These are phyloP conservation scores for Epinephelus cyanopodus DNA, from an alignment of 2,113 vertebrate species.

Conservation along the genomic window DNA sequence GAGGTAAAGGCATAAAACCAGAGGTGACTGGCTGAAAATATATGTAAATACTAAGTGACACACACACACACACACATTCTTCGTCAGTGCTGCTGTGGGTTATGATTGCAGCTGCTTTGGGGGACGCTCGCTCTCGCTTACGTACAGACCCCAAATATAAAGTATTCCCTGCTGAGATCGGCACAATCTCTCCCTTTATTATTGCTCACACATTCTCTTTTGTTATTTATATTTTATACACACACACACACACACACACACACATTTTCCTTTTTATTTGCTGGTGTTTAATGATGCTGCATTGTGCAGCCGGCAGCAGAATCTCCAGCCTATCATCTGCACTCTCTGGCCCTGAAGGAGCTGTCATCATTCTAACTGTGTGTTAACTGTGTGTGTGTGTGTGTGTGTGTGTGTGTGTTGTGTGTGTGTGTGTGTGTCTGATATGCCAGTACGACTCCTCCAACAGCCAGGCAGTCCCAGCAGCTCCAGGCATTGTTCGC, in stretches of 20 bases:
- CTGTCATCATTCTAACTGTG: conserved; percentile 16
- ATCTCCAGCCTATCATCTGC: conserved; percentile 17
- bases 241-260: conserved; percentile 5
- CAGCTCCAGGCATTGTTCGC: background rate
- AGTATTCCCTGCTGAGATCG: conserved; percentile 27
- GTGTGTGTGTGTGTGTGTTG: conserved; percentile 22
- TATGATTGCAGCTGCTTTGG: conserved; percentile 31
- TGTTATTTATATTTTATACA: background rate
- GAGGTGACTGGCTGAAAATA: conserved; percentile 26
- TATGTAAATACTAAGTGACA: conserved; percentile 28
- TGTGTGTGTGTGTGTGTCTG: conserved; percentile 2
- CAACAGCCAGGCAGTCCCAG: conserved; percentile 3
- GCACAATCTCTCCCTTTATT: conserved; percentile 25
- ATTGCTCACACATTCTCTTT: conserved; percentile 3
- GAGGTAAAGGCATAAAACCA: conserved; percentile 21
- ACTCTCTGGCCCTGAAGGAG: conserved; percentile 7
- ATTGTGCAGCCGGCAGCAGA: conserved; percentile 44
- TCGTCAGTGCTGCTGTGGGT: conserved; percentile 8
- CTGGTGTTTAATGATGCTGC: conserved; percentile 35
- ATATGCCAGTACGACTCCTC: background rate
- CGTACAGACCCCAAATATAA: conserved; percentile 2
- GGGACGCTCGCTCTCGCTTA: background rate
- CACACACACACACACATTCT: background rate
- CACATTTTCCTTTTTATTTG: conserved; percentile 10
- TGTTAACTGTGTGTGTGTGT: background rate